Base-by-base conservation (phyloP, 2,113 vertebrate species). In the Taurulus bubalis region DNA sequence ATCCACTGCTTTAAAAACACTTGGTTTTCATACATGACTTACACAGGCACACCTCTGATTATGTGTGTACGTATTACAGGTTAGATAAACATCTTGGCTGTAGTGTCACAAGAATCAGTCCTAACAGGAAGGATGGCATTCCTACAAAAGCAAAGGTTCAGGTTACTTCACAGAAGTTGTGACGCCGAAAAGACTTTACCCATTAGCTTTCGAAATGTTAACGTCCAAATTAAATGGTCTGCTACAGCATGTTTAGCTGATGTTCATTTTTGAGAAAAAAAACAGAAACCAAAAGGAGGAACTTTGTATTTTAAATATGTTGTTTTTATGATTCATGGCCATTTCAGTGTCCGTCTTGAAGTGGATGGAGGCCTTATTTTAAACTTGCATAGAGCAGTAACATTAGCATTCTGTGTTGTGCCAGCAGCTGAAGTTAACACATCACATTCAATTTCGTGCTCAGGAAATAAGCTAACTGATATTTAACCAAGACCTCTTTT, bases 71-170 rank as follows among this genome's bases (percentile, higher is more conserved):
- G 56, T 71, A 56, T 66, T 45, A 47, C 15, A 47, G 45, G 24
- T 81, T 36, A 60, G 34, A 83, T 69, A 2, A 16, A 30, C 18
- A 30, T 67, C 22, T 85, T 24, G 51, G 60, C 66, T 15, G 9
- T 51, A 51, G 53, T 55, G 64, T 59, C 34, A 34, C 34, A 66
- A 64, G 51, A 24, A 72, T 34, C 42, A 63, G 36, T 51, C n/a
- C 62, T 20, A 85, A 68, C 79, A 71, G 28, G 84, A 80, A 38
- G 56, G 18, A 65, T 59, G 28, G 34, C 74, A 80, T 89, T 89
- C 73, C 75, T 75, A 2, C 67, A 30, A 49, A 77, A 53, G 14
- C 16, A 67, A 60, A 77, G 58, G 26, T 80, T 68, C 36, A 66
- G 24, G n/a, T 64, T 30, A 63, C n/a, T 77, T 77, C 36, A 26